Evolutionary conservation across 2,797 vertebrate genomes (phyloP).

Genomic region (Cuniculus paca): DNA sequence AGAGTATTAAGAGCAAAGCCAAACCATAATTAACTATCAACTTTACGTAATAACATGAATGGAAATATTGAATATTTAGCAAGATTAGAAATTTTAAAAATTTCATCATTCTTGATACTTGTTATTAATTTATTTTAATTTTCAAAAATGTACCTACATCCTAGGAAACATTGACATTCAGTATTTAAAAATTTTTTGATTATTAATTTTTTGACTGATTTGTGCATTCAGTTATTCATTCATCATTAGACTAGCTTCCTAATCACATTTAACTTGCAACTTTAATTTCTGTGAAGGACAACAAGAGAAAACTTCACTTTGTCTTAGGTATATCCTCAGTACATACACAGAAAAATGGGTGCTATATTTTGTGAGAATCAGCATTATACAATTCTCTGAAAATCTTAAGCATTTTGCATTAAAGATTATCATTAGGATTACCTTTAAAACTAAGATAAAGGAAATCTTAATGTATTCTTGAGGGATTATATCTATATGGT

Average conservation of each 20-base stretch:
- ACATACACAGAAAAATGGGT: not conserved
- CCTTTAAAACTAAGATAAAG: not conserved
- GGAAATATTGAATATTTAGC: constrained; percentile 10
- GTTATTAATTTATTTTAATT: not conserved
- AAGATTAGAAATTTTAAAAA: not conserved
- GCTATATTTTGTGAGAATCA: not conserved
- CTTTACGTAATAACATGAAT: not conserved
- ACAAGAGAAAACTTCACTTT: not conserved
- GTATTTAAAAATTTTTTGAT: not conserved
- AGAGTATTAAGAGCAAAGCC: not conserved
- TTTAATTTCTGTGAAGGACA: not conserved
- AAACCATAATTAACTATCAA: not conserved
- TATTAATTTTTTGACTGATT: not conserved
- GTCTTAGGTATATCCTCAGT: not conserved
- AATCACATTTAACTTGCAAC: not conserved
- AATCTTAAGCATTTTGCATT: not conserved
- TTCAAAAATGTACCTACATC: constrained; percentile 27
- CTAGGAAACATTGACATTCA: not conserved
- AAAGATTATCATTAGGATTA: not conserved
- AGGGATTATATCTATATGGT: not conserved
- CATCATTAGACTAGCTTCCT: not conserved
- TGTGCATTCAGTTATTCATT: not conserved
- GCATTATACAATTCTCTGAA: not conserved
- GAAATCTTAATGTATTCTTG: not conserved
- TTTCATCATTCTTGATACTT: not conserved